Base-by-base conservation (phyloP, 2,797 vertebrate species). In the Phalloptychus januarius region DNA sequence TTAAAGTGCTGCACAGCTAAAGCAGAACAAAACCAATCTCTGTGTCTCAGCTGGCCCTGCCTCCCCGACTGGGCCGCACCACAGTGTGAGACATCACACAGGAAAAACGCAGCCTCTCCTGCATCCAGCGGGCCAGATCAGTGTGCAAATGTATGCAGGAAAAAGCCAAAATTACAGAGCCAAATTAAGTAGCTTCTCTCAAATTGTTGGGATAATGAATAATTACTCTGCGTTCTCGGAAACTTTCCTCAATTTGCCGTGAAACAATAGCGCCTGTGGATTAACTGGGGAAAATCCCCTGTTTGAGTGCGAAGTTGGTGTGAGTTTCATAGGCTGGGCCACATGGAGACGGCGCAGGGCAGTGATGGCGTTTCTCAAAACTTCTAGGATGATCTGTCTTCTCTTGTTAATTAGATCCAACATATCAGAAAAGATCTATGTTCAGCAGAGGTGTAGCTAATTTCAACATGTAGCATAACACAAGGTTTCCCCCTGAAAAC, bases 121-220 rank as follows among this genome's bases (percentile, higher is more conserved):
- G 95, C 97, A 96, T 96, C 97, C 97, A 96, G 97, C 95, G 94
- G 96, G 96, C 96, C 96, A 96, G 97, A 99, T 99, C 98, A 98
- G 98, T 98, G 98, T 99, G 98, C 97, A 99, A 99, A 99, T 99
- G 94, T 98, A 99, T 99, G 98, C 98, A 97, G 97, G 84, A 97
- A 98, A 52, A 98, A 97, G 96, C 95, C 95, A 96, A 97, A 98
- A 98, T 98, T 97, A 98, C 97, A 95, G 96, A 98, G 97, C 90
- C 93, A 95, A 95, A 95, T 95, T 93, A 95, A 93, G 90, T 87
- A 93, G 93, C 91, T 88, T 88, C 97, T 96, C 97, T 98, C 97
- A 96, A 98, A 98, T 97, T 97, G 96, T 97, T 96, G 96, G 97
- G 97, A 99, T 99, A 98, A 98, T 97, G 97, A 98, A 98, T 99